These are phyloP conservation scores for Leucoptera coffeella DNA, from an alignment of 2,888 invertebrate genomes.

Conservation along the genomic window DNA sequence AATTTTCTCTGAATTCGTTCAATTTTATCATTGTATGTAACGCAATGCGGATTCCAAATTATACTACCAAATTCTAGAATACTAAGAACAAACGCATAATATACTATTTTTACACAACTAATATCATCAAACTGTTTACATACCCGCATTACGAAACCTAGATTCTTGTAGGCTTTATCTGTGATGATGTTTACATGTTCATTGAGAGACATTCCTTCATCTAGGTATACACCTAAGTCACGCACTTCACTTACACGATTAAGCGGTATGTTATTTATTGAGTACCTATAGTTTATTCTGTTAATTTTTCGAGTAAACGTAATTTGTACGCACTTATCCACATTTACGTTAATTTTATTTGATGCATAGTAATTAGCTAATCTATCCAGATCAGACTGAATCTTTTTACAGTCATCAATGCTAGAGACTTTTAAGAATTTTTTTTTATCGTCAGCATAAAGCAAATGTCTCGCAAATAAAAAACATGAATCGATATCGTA, in stretches of 20 bases:
- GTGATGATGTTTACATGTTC: neutral
- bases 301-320: neutral
- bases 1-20: too few relatives aligned
- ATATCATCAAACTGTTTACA: slow-evolving; percentile 1
- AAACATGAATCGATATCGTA: slow-evolving; percentile 5
- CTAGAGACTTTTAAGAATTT: neutral
- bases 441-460: too few relatives aligned
- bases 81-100: slow-evolving; percentile 1
- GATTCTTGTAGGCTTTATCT: slow-evolving; percentile 1
- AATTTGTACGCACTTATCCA: neutral
- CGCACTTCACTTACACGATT: neutral
- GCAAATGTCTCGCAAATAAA: neutral
- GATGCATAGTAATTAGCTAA: neutral
- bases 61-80: neutral
- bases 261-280: neutral
- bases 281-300: neutral
- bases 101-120: neutral
- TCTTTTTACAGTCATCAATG: neutral
- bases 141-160: slow-evolving; percentile 1
- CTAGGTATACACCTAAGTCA: neutral
- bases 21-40: too few relatives aligned
- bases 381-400: neutral
- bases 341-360: neutral
- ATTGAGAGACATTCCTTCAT: neutral
- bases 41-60: slow-evolving; percentile 1